Evolutionary conservation across 1,140 invertebrate species (phyloP), one percentile per base, ranked within the genome.

Genomic region (Plectus sambesii): DNA sequence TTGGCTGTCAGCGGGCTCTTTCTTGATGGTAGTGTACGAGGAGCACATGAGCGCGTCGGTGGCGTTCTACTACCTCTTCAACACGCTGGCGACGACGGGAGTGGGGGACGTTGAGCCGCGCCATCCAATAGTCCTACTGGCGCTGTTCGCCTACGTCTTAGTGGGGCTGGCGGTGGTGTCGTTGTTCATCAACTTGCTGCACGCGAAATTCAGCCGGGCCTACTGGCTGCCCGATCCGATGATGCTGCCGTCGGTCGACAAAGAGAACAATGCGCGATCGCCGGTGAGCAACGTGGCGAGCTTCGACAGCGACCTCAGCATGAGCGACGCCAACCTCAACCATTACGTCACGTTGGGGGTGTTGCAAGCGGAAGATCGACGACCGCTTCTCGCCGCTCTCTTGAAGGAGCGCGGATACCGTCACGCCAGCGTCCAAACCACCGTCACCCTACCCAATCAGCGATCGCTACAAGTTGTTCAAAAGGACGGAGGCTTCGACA

Each of bases 151-250:
- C 1, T 51, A 53, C 23, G 8, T 51, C 22, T 19, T 51, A 36
- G 42, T 51, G 15, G 49, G 49, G 45, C n/a, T 51, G 9, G 42
- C 49, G 25, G 33, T 51, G 19, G 49, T 51, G 6, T 51, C 49
- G 12, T 29, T 51, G 24, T 51, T 51, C 23, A 20, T 51, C 49
- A 51, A 51, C 26, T 35, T 51, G 5, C 20, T 51, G 15, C 49
- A 51, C 30, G 53, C 49, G 9, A 51, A 51, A 42, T 42, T 51
- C 8, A 47, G 49, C 22, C 27, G 49, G 23, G 49, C 48, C 4
- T 51, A 51, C 42, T 51, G 49, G 49, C 30, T 51, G 3, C 49
- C 49, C 3, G 49, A 49, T n/a, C 23, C 26, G 1, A 51, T 51
- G 49, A 51, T 51, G 23, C 9, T 42, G 15, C 26, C 49, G 8